Conservation (phyloP, 2,888 invertebrate genomes). For the Drosophila percnosoma region DNA sequence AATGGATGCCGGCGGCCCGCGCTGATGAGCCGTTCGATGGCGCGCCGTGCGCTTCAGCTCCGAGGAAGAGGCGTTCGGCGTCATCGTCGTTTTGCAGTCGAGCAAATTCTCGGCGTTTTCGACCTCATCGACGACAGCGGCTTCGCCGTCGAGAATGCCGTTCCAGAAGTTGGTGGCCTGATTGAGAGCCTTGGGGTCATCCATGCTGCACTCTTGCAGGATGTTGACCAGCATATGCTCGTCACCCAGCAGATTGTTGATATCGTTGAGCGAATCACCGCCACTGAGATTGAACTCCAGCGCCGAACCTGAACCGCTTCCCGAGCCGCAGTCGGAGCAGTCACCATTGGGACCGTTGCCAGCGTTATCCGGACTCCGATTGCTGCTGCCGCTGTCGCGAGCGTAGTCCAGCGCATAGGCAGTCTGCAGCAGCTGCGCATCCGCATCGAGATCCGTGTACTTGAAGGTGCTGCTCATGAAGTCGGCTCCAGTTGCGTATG, state of each 20-base stretch:
- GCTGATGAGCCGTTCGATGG: conserved; percentile 17
- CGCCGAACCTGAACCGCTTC: conserved; percentile 69
- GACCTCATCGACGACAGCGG: conserved; percentile 80
- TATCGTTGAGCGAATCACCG: conserved; percentile 84
- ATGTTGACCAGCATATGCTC: conserved; percentile 85
- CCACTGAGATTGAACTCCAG: conserved; percentile 84
- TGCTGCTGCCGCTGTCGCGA: conserved; percentile 72
- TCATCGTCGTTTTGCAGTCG: conserved; percentile 78
- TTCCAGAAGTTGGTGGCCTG: conserved; percentile 85
- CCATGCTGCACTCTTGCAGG: conserved; percentile 84
- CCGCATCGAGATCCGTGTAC: conserved; percentile 83
- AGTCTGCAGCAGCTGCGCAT: conserved; percentile 81
- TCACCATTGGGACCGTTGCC: conserved; percentile 42
- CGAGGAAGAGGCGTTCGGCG: conserved; percentile 14
- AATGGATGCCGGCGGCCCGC: conserved; percentile 31
- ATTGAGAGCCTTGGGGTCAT: conserved; percentile 84
- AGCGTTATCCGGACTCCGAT: conserved; percentile 69
- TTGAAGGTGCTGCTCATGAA: conserved; percentile 81
- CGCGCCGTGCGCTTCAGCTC: conserved; percentile 64
- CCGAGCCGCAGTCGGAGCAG: conserved; percentile 71
- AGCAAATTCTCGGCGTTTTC: conserved; percentile 76
- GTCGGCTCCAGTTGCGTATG: conserved; percentile 52
- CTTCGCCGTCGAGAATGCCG: conserved; percentile 84
- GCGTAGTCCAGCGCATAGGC: conserved; percentile 70
- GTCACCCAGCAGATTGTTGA: conserved; percentile 83